phyloP scores from a whole-genome alignment of 2,797 vertebrate species.

The Sebastolobus alascanus region DNA sequence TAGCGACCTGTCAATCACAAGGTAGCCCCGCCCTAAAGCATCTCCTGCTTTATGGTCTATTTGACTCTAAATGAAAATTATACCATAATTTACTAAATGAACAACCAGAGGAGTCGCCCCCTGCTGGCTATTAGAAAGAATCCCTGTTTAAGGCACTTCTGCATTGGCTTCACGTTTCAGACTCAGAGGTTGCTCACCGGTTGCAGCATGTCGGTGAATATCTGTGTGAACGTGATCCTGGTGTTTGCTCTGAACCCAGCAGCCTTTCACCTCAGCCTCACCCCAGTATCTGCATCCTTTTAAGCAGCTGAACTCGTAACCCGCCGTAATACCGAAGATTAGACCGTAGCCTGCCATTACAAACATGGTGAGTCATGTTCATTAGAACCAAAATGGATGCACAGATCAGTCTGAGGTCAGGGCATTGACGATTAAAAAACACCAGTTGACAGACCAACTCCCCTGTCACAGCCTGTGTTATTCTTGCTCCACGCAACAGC shows the following conservation, averaged over 20 bases:
- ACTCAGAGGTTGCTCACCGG: background rate
- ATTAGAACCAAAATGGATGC: conserved; percentile 39
- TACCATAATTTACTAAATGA: too few species aligned
- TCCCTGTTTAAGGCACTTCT: background rate
- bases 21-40: too few species aligned
- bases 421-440: conserved; percentile 21
- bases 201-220: conserved; percentile 8
- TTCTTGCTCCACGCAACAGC: conserved; percentile 28
- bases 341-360: conserved; percentile 31
- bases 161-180: background rate
- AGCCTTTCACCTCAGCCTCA: conserved; percentile 54
- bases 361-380: conserved; percentile 67
- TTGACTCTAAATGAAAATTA: too few species aligned
- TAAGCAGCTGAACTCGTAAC: conserved; percentile 54
- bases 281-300: conserved; percentile 37
- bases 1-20: too few species aligned
- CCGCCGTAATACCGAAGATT: conserved; percentile 25
- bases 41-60: too few species aligned
- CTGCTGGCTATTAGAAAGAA: too few species aligned
- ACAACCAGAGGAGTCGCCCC: too few species aligned
- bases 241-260: conserved; percentile 48
- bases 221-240: background rate
- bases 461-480: conserved; percentile 29
- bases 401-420: conserved; percentile 53
- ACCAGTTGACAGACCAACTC: conserved; percentile 27